A percentile compares a stretch with the other conserved stretches of the same genome.
Evolutionary conservation across 2,113 vertebrate genomes (phyloP).

Genomic region (Colinus virginianus): DNA sequence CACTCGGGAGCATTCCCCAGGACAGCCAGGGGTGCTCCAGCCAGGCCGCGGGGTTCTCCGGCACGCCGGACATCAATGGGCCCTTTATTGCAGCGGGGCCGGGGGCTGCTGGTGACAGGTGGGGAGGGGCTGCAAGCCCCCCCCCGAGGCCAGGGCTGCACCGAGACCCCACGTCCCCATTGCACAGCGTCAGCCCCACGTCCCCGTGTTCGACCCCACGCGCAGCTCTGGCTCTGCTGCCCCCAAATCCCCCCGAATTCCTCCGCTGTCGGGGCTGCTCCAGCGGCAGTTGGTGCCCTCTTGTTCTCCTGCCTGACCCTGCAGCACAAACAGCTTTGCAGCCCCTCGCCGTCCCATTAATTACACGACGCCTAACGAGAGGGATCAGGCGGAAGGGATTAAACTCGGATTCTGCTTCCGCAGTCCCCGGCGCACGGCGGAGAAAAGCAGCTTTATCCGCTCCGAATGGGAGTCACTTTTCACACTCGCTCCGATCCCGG

Average conservation of each 20-base stretch:
- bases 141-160: neutral
- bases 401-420: slow-evolving; percentile 37
- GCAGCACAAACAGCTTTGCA: slow-evolving; percentile 7
- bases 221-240: neutral
- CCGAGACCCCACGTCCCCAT: neutral
- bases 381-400: slow-evolving; percentile 69
- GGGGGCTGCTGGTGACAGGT: neutral
- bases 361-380: slow-evolving; percentile 54
- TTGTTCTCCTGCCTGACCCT: neutral
- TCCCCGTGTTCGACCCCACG: neutral
- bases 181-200: neutral
- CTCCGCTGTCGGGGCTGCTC: neutral
- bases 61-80: slow-evolving; percentile 32
- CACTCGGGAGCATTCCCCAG: slow-evolving; percentile 47
- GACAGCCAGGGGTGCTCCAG: slow-evolving; percentile 42
- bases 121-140: neutral
- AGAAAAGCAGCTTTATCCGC: slow-evolving; percentile 38
- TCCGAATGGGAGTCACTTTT: neutral
- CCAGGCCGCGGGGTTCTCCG: slow-evolving; percentile 20
- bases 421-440: neutral
- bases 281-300: slow-evolving; percentile 18
- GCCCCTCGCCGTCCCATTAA: slow-evolving; percentile 29
- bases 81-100: slow-evolving; percentile 35
- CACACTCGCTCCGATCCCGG: neutral
- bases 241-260: neutral